phyloP scores from a whole-genome alignment of 2,888 invertebrate genomes.

The Ferdinandea cuprea region DNA sequence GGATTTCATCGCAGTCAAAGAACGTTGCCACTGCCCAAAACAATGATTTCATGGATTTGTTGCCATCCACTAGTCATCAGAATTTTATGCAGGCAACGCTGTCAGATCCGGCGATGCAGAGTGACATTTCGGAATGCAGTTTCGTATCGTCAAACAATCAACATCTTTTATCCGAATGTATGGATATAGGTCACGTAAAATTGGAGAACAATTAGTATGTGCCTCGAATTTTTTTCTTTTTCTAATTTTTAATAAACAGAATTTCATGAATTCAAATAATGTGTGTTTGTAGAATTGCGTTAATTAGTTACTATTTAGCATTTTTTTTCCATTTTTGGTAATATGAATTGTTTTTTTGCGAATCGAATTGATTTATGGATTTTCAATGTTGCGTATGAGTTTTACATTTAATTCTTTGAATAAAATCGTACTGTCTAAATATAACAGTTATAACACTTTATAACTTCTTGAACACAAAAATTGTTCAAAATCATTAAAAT shows the following conservation, averaged over 20 bases:
- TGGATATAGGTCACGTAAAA: constrained; percentile 4
- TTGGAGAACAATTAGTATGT: background rate
- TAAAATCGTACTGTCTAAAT: no score
- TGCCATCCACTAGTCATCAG: background rate
- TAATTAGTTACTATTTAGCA: no score
- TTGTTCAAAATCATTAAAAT: no score
- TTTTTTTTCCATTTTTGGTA: no score
- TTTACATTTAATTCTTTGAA: no score
- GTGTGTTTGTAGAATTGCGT: no score
- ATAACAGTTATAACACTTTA: no score
- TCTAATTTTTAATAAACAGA: background rate
- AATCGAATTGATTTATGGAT: no score
- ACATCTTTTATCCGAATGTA: background rate
- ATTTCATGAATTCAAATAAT: background rate
- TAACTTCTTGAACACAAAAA: no score
- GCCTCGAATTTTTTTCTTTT: background rate
- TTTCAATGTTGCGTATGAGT: no score
- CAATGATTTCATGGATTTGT: background rate
- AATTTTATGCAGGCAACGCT: background rate
- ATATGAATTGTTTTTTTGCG: no score
- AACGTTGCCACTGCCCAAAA: background rate
- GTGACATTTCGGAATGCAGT: background rate
- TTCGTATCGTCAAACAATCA: background rate
- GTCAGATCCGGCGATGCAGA: background rate
- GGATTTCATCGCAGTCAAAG: background rate